Conservation (phyloP, 2,888 invertebrate genomes). For the Lasioglossum figueresi region DNA sequence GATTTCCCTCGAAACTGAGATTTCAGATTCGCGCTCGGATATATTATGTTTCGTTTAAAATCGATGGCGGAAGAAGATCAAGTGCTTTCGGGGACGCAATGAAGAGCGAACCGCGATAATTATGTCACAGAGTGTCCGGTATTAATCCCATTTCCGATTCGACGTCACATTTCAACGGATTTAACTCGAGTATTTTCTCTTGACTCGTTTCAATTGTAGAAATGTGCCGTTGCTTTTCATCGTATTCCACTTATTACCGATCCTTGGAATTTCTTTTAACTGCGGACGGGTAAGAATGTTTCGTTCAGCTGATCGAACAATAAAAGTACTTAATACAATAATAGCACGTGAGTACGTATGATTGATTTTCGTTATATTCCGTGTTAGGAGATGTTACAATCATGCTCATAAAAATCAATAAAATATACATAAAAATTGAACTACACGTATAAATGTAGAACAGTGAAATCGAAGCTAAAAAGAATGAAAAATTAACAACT, state of each 20-base stretch:
- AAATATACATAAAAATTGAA: background rate
- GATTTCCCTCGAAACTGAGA: conserved; percentile 9
- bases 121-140: background rate
- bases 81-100: background rate
- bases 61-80: background rate
- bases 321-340: background rate
- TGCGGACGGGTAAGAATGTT: background rate
- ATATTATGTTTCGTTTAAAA: background rate
- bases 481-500: background rate
- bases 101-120: background rate
- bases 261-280: background rate
- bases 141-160: background rate
- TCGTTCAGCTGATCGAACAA: background rate
- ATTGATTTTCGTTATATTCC: too few relatives aligned
- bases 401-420: background rate
- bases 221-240: background rate
- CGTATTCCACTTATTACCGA: background rate
- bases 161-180: background rate
- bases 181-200: background rate
- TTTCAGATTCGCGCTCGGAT: background rate
- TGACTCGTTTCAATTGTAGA: background rate
- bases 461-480: too few relatives aligned
- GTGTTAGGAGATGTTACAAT: too few relatives aligned
- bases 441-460: background rate
- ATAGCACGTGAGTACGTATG: too few relatives aligned